Evolutionary conservation across 2,888 invertebrate genomes (phyloP).

Genomic region (Phragmatobia fuliginosa): DNA sequence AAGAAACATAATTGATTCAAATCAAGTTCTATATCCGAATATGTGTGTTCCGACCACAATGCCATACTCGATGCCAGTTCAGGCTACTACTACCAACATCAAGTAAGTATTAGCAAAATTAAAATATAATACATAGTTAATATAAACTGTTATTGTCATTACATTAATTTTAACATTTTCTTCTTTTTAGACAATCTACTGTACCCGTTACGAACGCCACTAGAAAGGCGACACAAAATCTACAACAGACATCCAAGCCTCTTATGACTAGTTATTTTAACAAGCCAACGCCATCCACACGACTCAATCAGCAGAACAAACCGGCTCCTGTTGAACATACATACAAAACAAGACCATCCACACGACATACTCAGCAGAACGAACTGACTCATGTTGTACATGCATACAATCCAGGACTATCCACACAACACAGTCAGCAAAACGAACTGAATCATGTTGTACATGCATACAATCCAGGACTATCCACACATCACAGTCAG

Average conservation of each 20-base stretch:
- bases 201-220: not conserved
- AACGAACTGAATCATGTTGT: too few species aligned
- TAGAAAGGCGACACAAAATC: not conserved
- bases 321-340: too few species aligned
- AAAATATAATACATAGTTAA: not conserved
- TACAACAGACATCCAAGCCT: not conserved
- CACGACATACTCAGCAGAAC: too few species aligned
- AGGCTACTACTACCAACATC: not conserved
- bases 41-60: not conserved
- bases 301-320: too few species aligned
- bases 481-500: too few species aligned
- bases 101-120: not conserved
- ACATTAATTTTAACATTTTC: not conserved
- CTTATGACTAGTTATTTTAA: not conserved
- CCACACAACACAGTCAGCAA: too few species aligned
- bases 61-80: not conserved
- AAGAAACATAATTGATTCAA: not conserved
- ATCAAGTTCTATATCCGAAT: slow-evolving; percentile 9
- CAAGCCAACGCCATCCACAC: not conserved
- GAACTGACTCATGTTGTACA: too few species aligned
- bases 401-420: too few species aligned
- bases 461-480: too few species aligned
- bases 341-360: too few species aligned
- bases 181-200: slow-evolving; percentile 1
- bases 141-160: not conserved